Percentiles rank a stretch among this genome's conserved stretches.
These are phyloP conservation scores for Xanthorhoe designata DNA, from an alignment of 2,888 invertebrate species.

Conservation along the genomic window DNA sequence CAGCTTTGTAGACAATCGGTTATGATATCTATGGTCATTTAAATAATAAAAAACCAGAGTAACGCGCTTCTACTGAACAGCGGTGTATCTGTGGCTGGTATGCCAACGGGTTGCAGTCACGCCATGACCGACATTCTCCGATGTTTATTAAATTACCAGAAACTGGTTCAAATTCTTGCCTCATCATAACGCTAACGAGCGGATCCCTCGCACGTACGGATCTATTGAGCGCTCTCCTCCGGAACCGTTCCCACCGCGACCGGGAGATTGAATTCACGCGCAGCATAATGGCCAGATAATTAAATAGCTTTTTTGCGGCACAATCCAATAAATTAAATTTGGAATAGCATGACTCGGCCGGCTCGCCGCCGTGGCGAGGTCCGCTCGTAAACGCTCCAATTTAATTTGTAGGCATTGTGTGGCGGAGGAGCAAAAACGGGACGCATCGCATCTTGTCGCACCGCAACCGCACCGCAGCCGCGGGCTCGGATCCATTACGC, in stretches of 20 bases:
- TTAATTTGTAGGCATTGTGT: conserved; percentile 53
- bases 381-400: conserved; percentile 52
- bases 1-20: background rate
- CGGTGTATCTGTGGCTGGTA: background rate
- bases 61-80: background rate
- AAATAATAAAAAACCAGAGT: no score
- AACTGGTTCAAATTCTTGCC: conserved; percentile 17
- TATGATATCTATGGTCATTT: background rate
- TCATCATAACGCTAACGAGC: conserved; percentile 4
- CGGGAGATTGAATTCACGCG: conserved; percentile 35
- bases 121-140: conserved; percentile 7
- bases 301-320: conserved; percentile 55
- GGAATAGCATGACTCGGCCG: conserved; percentile 56
- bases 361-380: conserved; percentile 25
- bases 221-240: no score
- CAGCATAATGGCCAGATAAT: conserved; percentile 49
- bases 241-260: conserved; percentile 7
- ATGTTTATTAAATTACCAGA: conserved; percentile 3
- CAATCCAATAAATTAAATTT: conserved; percentile 60
- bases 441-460: background rate
- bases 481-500: conserved; percentile 60
- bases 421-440: conserved; percentile 10
- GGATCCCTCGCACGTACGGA: background rate
- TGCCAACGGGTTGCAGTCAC: conserved; percentile 7
- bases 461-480: conserved; percentile 31